A percentile compares a stretch with the other conserved stretches of the same genome.
Evolutionary conservation across 2,797 vertebrate species (phyloP).

Genomic region (Characodon lateralis): DNA sequence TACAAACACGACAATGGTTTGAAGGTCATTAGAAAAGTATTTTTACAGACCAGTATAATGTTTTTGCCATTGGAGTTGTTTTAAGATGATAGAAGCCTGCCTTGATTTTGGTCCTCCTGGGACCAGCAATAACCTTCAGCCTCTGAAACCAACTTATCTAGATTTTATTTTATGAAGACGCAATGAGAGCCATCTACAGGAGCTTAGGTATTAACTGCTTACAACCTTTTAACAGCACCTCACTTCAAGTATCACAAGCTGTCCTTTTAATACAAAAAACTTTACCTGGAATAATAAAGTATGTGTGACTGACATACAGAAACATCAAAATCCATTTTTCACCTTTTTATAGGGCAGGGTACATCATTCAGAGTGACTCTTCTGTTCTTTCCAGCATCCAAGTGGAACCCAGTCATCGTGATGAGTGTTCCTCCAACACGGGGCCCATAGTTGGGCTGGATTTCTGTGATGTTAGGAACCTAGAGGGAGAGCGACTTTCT

Average conservation of each 20-base stretch:
- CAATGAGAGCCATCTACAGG: too few relatives aligned
- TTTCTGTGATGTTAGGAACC: slow-evolving; percentile 84
- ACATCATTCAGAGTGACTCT: slow-evolving; percentile 86
- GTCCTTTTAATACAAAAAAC: too few relatives aligned
- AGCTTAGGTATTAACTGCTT: too few relatives aligned
- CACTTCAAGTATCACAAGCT: too few relatives aligned
- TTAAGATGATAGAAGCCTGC: background rate
- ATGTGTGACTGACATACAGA: background rate
- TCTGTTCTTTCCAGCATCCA: slow-evolving; percentile 84
- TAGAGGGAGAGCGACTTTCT: slow-evolving; percentile 45
- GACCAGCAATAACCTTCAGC: background rate
- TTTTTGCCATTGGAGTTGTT: background rate
- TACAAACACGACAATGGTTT: background rate
- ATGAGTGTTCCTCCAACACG: slow-evolving; percentile 88
- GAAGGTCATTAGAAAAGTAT: background rate
- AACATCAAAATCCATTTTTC: background rate
- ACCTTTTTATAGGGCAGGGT: slow-evolving; percentile 82
- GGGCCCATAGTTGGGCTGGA: slow-evolving; percentile 90
- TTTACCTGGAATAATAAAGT: background rate
- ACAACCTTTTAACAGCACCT: too few relatives aligned
- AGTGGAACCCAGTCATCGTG: slow-evolving; percentile 83
- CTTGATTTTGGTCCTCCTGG: background rate
- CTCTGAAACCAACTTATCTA: background rate
- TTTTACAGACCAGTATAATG: background rate
- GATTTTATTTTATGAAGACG: background rate